A percentile compares a stretch with the other conserved stretches of the same genome.
These are phyloP conservation scores for Orius insidiosus DNA, from an alignment of 1,140 invertebrate genomes.

Conservation along the genomic window DNA sequence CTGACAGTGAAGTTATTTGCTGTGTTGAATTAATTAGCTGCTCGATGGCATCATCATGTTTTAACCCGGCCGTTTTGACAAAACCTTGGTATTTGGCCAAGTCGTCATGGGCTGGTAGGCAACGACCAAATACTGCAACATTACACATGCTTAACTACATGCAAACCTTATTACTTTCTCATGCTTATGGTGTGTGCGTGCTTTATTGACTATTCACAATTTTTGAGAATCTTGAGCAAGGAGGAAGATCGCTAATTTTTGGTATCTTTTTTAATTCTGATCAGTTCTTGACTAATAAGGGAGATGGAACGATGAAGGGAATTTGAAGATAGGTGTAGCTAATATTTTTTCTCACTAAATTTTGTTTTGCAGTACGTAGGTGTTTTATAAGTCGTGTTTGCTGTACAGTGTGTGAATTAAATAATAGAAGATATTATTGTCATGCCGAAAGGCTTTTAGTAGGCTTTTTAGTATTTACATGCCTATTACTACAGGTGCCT, in stretches of 20 bases:
- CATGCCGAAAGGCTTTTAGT: conserved; percentile 16
- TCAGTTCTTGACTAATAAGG: no score
- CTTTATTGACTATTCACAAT: conserved; percentile 5
- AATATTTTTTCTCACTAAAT: no score
- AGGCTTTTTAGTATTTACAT: conserved; percentile 5
- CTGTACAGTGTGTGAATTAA: conserved; percentile 3
- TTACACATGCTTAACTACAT: neutral
- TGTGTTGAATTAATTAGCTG: conserved; percentile 1
- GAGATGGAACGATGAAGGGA: no score
- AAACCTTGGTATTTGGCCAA: neutral
- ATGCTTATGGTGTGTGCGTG: no score
- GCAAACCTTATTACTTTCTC: no score
- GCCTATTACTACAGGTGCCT: neutral
- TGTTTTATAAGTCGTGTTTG: conserved; percentile 18
- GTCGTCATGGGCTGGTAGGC: conserved; percentile 5
- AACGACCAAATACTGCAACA: conserved; percentile 11
- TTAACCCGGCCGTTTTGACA: neutral
- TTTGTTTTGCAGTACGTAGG: no score
- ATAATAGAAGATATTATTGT: conserved; percentile 10
- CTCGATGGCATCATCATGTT: neutral
- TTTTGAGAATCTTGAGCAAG: conserved; percentile 17
- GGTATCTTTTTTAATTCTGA: no score
- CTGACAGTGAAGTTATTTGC: neutral
- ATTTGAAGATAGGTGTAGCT: no score
- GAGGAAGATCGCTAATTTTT: no score